phyloP scores from a whole-genome alignment of 2,797 vertebrate genomes.

The Alectoris magna region DNA sequence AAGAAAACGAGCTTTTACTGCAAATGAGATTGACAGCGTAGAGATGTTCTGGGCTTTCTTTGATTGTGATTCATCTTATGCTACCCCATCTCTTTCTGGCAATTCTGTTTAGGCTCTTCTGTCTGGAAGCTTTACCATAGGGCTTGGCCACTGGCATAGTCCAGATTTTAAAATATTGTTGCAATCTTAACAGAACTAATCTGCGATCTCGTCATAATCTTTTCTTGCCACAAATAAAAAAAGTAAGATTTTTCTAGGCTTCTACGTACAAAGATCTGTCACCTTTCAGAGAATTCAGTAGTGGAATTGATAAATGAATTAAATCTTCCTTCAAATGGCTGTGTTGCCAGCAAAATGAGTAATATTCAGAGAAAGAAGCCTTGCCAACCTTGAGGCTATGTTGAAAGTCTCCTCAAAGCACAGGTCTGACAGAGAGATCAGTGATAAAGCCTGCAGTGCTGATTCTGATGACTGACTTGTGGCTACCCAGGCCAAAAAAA shows the following conservation, averaged over 20 bases:
- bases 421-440: not conserved
- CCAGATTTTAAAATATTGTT: not conserved
- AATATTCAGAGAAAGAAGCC: not conserved
- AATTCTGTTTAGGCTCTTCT: not conserved
- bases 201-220: not conserved
- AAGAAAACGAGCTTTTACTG: not conserved
- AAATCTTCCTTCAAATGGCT: not conserved
- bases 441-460: not conserved
- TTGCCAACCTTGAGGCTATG: not conserved
- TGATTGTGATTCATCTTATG: not conserved
- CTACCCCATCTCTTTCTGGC: not conserved
- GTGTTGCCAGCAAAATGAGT: not conserved
- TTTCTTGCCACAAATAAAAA: not conserved
- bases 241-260: constrained; percentile 10
- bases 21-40: not conserved
- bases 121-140: not conserved
- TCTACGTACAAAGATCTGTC: not conserved
- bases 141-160: not conserved
- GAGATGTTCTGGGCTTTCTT: not conserved
- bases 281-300: constrained; percentile 16
- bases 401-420: not conserved
- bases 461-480: not conserved
- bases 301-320: constrained; percentile 18
- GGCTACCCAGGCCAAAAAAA: not conserved
- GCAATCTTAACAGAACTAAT: not conserved